Percentiles rank a stretch among this genome's conserved stretches.
phyloP scores from a whole-genome alignment of 2,113 vertebrate genomes.

The Passer montanus region DNA sequence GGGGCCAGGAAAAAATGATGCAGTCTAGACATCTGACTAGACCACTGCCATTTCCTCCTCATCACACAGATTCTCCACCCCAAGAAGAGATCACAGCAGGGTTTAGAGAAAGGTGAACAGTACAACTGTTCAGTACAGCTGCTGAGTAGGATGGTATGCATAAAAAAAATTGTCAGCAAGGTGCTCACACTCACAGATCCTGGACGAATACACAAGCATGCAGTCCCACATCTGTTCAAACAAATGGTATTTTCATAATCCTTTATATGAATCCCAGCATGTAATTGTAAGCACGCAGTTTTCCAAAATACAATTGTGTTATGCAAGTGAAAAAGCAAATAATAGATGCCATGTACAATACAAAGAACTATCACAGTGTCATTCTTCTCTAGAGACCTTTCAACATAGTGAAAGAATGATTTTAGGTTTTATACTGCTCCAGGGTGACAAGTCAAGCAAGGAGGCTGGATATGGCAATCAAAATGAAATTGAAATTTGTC shows the following conservation, averaged over 20 bases:
- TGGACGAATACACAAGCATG: background rate
- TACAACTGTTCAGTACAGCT: background rate
- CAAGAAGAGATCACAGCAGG: background rate
- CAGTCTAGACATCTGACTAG: background rate
- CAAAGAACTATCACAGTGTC: background rate
- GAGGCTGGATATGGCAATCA: background rate
- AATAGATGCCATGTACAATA: background rate
- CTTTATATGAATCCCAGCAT: background rate
- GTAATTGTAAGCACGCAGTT: background rate
- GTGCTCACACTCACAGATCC: background rate
- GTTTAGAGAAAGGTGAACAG: background rate
- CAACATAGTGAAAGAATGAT: background rate
- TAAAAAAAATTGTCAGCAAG: background rate
- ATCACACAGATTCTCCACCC: background rate
- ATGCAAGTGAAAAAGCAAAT: background rate
- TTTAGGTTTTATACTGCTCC: background rate
- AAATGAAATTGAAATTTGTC: background rate
- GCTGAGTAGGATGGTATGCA: background rate
- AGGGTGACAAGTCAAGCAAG: background rate
- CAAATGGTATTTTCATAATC: background rate
- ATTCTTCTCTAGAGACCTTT: background rate
- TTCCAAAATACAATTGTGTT: background rate
- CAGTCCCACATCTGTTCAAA: background rate
- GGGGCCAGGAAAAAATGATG: constrained; percentile 4
- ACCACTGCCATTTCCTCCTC: constrained; percentile 7